phyloP scores from a whole-genome alignment of 2,888 invertebrate species.

The Spatulosminthurus flaviceps region DNA sequence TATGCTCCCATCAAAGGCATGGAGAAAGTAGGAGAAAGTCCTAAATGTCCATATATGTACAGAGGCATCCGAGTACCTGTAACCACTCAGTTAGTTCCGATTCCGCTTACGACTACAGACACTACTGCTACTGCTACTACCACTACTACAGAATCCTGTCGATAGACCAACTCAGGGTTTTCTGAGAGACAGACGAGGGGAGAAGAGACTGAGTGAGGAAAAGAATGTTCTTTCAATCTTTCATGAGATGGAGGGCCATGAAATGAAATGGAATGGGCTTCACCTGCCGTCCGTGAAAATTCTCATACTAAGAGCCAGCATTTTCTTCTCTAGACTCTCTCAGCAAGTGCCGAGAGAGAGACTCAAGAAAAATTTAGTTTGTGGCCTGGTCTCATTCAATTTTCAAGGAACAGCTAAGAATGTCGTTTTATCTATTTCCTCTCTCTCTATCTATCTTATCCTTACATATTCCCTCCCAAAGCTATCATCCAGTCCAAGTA shows the following conservation, averaged over 20 bases:
- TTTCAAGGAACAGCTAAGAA: slow-evolving; percentile 15
- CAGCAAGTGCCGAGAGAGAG: not conserved
- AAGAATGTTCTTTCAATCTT: slow-evolving; percentile 42
- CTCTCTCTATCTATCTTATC: not conserved
- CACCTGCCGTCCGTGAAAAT: slow-evolving; percentile 42
- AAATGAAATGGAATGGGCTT: slow-evolving; percentile 38
- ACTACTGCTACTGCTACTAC: too few species aligned
- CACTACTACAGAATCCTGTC: too few species aligned
- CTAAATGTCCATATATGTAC: not conserved
- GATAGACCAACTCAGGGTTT: not conserved
- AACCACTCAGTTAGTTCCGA: not conserved
- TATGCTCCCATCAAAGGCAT: too few species aligned
- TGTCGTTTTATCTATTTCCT: slow-evolving; percentile 12
- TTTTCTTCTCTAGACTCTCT: too few species aligned
- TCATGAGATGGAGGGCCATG: slow-evolving; percentile 44
- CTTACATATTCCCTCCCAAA: not conserved
- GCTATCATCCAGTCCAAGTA: not conserved
- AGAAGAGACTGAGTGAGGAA: not conserved
- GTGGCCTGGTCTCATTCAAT: slow-evolving; percentile 10
- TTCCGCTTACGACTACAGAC: not conserved
- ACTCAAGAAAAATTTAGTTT: slow-evolving; percentile 22
- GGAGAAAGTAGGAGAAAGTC: too few species aligned
- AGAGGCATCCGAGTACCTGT: too few species aligned
- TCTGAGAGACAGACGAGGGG: not conserved
- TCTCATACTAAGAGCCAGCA: slow-evolving; percentile 16